Percentiles rank a stretch among this genome's conserved stretches.
Conservation (phyloP, 2,113 vertebrate genomes). For the Scolopax mira region DNA sequence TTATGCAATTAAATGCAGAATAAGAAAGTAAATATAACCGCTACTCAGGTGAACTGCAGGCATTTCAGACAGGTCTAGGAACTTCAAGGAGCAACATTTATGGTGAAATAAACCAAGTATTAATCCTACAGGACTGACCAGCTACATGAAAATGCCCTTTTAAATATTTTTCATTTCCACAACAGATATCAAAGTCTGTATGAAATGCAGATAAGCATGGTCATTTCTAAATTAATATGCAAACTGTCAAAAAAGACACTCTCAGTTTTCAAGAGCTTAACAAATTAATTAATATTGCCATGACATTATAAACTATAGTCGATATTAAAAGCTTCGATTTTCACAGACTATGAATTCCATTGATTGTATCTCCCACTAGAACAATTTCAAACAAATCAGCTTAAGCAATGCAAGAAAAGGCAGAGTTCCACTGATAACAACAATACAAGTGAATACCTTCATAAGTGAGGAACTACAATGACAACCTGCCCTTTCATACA, state of each 20-base stretch:
- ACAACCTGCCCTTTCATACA: background rate
- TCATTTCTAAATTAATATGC: background rate
- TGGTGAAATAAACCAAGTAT: background rate
- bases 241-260: background rate
- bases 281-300: background rate
- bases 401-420: background rate
- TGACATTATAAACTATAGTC: background rate
- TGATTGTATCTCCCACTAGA: background rate
- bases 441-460: background rate
- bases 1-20: background rate
- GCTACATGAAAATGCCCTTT: background rate
- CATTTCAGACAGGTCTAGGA: background rate
- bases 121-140: background rate
- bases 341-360: background rate
- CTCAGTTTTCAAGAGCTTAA: background rate
- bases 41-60: background rate
- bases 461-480: background rate
- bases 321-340: background rate
- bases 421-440: background rate
- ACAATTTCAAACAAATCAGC: background rate
- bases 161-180: background rate
- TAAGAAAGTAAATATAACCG: background rate
- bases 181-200: background rate
- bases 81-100: background rate
- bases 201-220: background rate